A percentile compares a stretch with the other conserved stretches of the same genome.
phyloP scores from a whole-genome alignment of 2,888 invertebrate species.

The Rhagium mordax region DNA sequence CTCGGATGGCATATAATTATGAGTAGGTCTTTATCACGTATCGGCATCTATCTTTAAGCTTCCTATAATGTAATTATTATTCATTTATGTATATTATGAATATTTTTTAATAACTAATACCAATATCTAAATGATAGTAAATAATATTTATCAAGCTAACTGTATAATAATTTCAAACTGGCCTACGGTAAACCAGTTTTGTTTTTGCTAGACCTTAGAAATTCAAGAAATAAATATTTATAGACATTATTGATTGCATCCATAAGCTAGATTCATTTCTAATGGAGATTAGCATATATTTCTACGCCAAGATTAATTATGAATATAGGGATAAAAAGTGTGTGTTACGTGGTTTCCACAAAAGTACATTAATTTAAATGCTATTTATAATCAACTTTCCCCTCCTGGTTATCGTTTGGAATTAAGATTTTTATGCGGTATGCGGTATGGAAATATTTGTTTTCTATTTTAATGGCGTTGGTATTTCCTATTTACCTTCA shows the following conservation, averaged over 20 bases:
- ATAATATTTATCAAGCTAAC: conserved; percentile 21
- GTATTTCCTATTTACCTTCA: not conserved
- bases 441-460: not conserved
- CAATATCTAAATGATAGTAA: not conserved
- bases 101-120: conserved; percentile 17
- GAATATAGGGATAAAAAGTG: not conserved
- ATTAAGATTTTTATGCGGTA: not conserved
- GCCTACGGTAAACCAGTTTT: conserved; percentile 8
- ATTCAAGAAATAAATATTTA: conserved; percentile 26
- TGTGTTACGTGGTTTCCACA: not conserved
- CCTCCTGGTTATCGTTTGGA: not conserved
- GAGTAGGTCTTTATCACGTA: not conserved
- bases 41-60: conserved; percentile 11
- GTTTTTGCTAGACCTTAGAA: conserved; percentile 19
- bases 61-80: conserved; percentile 14
- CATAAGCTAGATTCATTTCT: conserved; percentile 5
- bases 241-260: conserved; percentile 27
- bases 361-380: not conserved
- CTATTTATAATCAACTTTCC: not conserved
- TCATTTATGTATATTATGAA: conserved; percentile 21
- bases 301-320: not conserved
- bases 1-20: not conserved
- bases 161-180: conserved; percentile 8
- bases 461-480: not conserved
- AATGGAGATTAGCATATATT: conserved; percentile 11